Conservation (phyloP, 2,888 invertebrate species). For the Belgica antarctica region DNA sequence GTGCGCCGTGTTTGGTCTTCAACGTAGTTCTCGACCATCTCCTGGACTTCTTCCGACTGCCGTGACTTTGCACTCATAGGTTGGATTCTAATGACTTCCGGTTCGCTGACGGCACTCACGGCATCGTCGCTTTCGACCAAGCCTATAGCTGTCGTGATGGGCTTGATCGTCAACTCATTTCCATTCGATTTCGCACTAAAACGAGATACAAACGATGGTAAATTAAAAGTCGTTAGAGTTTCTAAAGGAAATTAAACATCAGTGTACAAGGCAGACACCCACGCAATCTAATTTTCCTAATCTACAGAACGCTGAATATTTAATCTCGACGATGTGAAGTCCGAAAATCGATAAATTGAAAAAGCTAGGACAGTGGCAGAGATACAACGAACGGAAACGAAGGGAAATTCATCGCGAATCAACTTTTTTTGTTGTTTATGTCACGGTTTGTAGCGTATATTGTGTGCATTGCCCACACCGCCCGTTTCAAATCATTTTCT, state of each 20-base stretch:
- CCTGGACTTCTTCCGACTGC: slow-evolving; percentile 17
- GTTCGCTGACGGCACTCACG: neutral
- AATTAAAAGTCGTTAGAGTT: too few relatives aligned
- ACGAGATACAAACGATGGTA: neutral
- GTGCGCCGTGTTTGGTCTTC: slow-evolving; percentile 35
- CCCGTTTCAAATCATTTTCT: neutral
- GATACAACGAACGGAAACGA: neutral
- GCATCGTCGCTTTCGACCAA: slow-evolving; percentile 39
- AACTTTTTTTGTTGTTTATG: neutral
- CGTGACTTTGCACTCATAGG: slow-evolving; percentile 27
- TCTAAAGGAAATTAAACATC: neutral
- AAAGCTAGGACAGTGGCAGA: neutral
- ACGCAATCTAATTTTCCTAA: neutral
- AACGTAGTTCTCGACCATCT: slow-evolving; percentile 30
- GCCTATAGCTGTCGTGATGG: slow-evolving; percentile 22
- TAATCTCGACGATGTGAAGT: slow-evolving; percentile 20
- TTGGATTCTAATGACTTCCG: slow-evolving; percentile 13
- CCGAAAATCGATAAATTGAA: slow-evolving; percentile 10
- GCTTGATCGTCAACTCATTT: slow-evolving; percentile 40
- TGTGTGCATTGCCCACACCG: neutral
- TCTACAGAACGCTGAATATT: slow-evolving; percentile 18
- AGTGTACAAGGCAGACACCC: neutral
- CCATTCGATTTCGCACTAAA: slow-evolving; percentile 27
- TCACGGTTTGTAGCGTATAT: neutral
- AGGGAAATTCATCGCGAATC: neutral